A percentile compares a stretch with the other conserved stretches of the same genome.
Conservation (phyloP, 2,797 vertebrate genomes). For the Crenuchus spilurus region DNA sequence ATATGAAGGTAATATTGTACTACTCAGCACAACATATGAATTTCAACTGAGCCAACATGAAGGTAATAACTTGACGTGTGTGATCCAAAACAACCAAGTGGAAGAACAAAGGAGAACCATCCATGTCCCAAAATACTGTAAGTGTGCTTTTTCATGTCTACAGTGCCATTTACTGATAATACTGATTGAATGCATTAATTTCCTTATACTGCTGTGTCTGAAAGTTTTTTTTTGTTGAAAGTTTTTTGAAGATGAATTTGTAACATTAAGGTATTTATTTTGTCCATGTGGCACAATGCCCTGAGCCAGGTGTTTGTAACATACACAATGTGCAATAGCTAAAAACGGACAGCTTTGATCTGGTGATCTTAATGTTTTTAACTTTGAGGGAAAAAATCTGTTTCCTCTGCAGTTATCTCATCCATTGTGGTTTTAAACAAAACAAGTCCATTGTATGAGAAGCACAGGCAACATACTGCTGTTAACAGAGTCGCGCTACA, state of each 20-base stretch:
- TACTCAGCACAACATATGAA: conserved; percentile 61
- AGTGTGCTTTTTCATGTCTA: conserved; percentile 42
- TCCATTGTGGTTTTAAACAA: conserved; percentile 70
- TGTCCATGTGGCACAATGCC: too few relatives aligned
- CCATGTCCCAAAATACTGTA: conserved; percentile 71
- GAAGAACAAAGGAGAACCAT: conserved; percentile 56
- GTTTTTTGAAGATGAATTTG: too few relatives aligned
- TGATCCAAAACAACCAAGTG: conserved; percentile 53
- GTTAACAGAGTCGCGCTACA: conserved; percentile 61
- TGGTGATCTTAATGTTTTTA: not conserved
- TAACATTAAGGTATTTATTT: too few relatives aligned
- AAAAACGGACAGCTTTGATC: not conserved
- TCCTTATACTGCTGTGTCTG: too few relatives aligned
- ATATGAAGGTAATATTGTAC: conserved; percentile 49
- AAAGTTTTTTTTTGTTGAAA: too few relatives aligned
- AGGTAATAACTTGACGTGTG: conserved; percentile 71
- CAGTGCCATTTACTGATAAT: not conserved
- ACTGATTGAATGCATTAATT: not conserved
- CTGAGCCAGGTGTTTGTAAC: not conserved
- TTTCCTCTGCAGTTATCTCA: conserved; percentile 67
- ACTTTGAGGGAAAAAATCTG: not conserved
- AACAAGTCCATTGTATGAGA: conserved; percentile 60
- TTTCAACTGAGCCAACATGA: conserved; percentile 69
- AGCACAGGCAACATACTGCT: conserved; percentile 7
- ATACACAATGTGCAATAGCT: not conserved